These are phyloP conservation scores for Oryzias curvinotus DNA, from an alignment of 2,113 vertebrate genomes.

Conservation along the genomic window DNA sequence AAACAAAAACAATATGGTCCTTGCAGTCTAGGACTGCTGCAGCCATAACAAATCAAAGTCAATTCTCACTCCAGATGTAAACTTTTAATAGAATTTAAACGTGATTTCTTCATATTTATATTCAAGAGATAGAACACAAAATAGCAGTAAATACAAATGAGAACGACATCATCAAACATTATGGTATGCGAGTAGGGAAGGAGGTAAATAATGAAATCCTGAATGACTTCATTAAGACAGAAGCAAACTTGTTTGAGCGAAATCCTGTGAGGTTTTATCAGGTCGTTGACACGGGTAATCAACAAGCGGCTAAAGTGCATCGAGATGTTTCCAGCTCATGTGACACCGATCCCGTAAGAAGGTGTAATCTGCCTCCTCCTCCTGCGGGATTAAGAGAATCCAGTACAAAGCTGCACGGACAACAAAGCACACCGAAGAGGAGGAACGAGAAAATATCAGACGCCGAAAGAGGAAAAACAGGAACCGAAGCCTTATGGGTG, in stretches of 20 bases:
- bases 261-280: neutral
- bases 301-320: neutral
- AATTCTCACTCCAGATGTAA: no score
- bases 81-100: no score
- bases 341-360: conserved; percentile 39
- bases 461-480: neutral
- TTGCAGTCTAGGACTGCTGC: no score
- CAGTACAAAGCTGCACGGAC: conserved; percentile 8
- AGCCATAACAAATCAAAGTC: no score
- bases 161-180: no score
- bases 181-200: no score
- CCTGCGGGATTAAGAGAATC: conserved; percentile 41
- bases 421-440: neutral
- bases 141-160: no score
- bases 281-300: neutral
- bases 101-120: no score
- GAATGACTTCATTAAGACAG: no score
- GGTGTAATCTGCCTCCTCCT: conserved; percentile 34
- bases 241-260: neutral
- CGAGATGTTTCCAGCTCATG: conserved; percentile 9
- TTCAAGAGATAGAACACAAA: no score
- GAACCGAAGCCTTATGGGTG: neutral
- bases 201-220: no score
- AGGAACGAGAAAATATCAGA: neutral
- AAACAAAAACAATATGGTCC: no score